These are phyloP conservation scores for Corythoichthys haematopterus DNA, from an alignment of 2,113 vertebrate species.

Conservation along the genomic window DNA sequence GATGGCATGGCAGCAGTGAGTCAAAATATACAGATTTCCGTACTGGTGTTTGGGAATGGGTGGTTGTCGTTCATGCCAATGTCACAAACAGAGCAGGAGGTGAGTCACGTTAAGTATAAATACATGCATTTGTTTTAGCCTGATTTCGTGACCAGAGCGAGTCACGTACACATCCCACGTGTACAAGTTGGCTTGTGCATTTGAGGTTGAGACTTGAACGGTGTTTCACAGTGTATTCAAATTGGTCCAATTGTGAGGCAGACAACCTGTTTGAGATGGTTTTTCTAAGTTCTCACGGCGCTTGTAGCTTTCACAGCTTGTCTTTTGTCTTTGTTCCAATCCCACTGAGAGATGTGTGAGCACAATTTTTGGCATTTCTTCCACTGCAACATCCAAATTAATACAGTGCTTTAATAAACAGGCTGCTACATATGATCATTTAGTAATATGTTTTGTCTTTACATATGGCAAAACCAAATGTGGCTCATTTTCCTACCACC, in stretches of 20 bases:
- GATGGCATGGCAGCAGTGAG: neutral
- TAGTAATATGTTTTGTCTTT: neutral
- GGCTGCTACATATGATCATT: neutral
- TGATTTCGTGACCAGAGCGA: neutral
- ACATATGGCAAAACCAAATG: neutral
- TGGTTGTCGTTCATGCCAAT: neutral
- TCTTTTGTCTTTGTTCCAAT: neutral
- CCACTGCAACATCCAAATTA: neutral
- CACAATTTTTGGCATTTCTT: no score
- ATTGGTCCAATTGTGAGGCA: neutral
- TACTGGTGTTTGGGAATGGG: neutral
- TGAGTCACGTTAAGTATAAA: neutral
- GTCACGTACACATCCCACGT: neutral
- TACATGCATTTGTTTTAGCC: neutral
- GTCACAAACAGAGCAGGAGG: neutral
- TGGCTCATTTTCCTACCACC: neutral
- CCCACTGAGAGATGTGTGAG: no score
- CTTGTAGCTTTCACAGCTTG: neutral
- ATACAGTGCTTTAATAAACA: neutral
- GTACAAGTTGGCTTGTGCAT: neutral
- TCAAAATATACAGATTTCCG: neutral
- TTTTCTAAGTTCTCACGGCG: neutral
- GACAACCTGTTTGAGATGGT: neutral
- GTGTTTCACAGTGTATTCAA: neutral
- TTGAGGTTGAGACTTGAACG: neutral